These are phyloP conservation scores for Spialia ferax DNA, from an alignment of 2,888 invertebrate species.

Conservation along the genomic window DNA sequence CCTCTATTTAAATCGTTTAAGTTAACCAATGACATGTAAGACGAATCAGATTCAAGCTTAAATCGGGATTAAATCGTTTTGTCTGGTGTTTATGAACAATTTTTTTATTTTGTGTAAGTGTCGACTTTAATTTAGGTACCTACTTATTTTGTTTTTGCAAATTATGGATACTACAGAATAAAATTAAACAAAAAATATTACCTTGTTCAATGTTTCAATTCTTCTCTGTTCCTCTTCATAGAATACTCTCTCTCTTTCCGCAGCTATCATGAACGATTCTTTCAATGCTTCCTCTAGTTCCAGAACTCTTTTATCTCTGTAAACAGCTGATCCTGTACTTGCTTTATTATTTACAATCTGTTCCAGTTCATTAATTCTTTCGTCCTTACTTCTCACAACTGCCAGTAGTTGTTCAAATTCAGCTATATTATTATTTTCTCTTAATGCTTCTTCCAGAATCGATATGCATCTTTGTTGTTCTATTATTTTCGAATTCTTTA, in stretches of 20 bases:
- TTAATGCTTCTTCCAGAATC: conserved; percentile 83
- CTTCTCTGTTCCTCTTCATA: conserved; percentile 88
- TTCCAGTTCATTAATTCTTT: conserved; percentile 92
- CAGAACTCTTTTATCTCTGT: conserved; percentile 87
- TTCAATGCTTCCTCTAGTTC: conserved; percentile 94
- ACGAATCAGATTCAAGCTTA: too few relatives aligned
- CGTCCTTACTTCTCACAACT: conserved; percentile 87
- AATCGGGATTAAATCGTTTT: too few relatives aligned
- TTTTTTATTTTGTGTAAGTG: too few relatives aligned
- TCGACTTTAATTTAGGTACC: too few relatives aligned
- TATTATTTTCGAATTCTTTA: conserved; percentile 84
- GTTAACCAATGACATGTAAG: too few relatives aligned
- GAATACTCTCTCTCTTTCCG: conserved; percentile 89
- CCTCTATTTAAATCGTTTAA: too few relatives aligned
- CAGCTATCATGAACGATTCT: conserved; percentile 92
- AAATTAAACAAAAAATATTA: conserved; percentile 59
- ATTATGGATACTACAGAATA: too few relatives aligned
- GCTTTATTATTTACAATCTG: conserved; percentile 86
- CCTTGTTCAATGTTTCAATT: conserved; percentile 89
- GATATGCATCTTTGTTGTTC: conserved; percentile 85
- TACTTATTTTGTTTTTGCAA: too few relatives aligned
- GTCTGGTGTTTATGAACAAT: too few relatives aligned
- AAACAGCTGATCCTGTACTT: conserved; percentile 63
- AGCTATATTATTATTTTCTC: conserved; percentile 85
- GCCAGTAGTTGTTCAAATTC: conserved; percentile 87